Base-by-base conservation (phyloP, 2,113 vertebrate genomes). In the Burhinus oedicnemus region DNA sequence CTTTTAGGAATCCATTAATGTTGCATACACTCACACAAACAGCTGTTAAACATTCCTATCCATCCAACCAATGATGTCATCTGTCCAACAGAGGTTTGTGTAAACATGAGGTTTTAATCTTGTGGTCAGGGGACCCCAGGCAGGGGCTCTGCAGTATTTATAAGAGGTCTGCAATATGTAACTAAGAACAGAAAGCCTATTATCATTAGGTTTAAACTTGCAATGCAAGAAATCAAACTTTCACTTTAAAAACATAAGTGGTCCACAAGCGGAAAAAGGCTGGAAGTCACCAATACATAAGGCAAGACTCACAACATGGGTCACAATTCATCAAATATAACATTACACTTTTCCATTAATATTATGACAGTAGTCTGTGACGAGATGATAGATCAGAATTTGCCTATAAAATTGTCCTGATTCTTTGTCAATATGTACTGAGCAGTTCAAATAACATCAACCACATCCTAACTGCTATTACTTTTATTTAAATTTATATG, bases 241-340 rank as follows among this genome's bases (percentile, higher is more conserved):
- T 25, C 64, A 47, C 22, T 71, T 82, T 54, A 60, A 66, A 60
- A 80, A 26, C 5, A 0, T 29, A n/a, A 72, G 58, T 10, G 5
- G 29, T 80, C 12, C 32, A 8, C 11, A 57, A 75, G n/a, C 60
- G 27, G 66, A 76, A 71, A 64, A 86, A 72, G 10, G 2, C 17
- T 61, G 8, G 36, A 84, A 75, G 30, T 38, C 44, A 51, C n/a
- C 3, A 2, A 34, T 26, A 60, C 9, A 55, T 64, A 21, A 83
- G 38, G 11, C 11, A 85, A 88, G 71, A 38, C 29, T 64, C 44
- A 51, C 0, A 1, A n/a, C 1, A 0, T 12, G 12, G 15, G 8
- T 61, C 29, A 78, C 23, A 58, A 26, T 12, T 57, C 14, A 57
- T 45, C 45, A 78, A 42, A 69, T 18, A 27, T 5, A 68, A 49